Conservation (phyloP, 30 jellyfish, hydroid and myxozoan species). For the Sanderia malayensis region DNA sequence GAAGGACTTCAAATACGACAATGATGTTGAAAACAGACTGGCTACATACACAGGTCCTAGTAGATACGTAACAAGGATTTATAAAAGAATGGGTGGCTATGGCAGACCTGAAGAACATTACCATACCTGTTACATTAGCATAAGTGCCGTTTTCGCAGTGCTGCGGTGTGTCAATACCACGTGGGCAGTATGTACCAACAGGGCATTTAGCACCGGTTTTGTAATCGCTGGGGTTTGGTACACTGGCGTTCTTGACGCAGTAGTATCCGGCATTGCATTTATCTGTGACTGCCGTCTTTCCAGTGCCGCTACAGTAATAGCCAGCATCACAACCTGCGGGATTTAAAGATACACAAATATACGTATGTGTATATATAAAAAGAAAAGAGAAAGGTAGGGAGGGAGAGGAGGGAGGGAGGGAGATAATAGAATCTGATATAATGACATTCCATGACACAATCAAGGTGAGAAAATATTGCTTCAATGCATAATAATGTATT, state of each 20-base stretch:
- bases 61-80: no score
- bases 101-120: no score
- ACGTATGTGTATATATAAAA: not conserved
- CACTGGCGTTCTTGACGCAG: slow-evolving; percentile 67
- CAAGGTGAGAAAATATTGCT: no score
- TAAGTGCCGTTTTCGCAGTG: slow-evolving; percentile 90
- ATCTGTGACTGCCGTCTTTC: slow-evolving; percentile 69
- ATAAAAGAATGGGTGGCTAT: no score
- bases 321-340: slow-evolving; percentile 89
- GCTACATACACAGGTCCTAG: no score
- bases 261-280: slow-evolving; percentile 79
- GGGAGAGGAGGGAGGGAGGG: no score
- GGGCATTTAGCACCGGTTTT: slow-evolving; percentile 86
- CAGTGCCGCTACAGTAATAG: slow-evolving; percentile 83
- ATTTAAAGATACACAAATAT: not conserved
- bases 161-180: slow-evolving; percentile 61
- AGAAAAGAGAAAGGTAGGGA: no score
- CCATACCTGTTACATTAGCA: slow-evolving; percentile 78
- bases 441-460: no score
- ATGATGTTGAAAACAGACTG: no score
- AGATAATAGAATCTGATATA: no score
- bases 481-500: no score
- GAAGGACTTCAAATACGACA: no score
- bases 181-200: slow-evolving; percentile 78
- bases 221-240: slow-evolving; percentile 56